Evolutionary conservation across 2,797 vertebrate genomes (phyloP).

Genomic region (Oreortyx pictus): DNA sequence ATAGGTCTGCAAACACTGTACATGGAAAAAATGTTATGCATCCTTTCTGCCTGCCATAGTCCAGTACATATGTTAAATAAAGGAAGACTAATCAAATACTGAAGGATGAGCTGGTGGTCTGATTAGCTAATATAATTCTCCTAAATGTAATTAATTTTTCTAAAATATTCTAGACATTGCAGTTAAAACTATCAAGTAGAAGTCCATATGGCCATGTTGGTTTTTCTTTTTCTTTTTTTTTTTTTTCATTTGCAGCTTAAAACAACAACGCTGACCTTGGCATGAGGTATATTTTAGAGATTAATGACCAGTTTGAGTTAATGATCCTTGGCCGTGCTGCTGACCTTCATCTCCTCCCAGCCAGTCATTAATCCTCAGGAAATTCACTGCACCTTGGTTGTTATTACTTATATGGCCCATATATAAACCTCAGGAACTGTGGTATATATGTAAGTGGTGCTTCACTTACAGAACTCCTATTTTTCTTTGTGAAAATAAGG

Average conservation of each 20-base stretch:
- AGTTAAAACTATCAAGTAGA: constrained; percentile 2
- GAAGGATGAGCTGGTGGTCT: not conserved
- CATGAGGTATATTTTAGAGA: constrained; percentile 5
- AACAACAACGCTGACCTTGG: constrained; percentile 15
- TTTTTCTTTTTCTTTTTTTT: too few relatives aligned
- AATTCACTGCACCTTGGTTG: not conserved
- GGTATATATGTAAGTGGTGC: not conserved
- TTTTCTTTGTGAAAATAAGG: not conserved
- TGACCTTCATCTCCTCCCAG: constrained; percentile 15
- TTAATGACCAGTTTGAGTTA: constrained; percentile 27
- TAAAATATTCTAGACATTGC: not conserved
- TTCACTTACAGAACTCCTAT: not conserved
- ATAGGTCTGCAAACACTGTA: not conserved
- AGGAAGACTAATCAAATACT: not conserved
- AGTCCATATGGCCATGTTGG: not conserved
- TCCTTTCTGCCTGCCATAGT: not conserved
- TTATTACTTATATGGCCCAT: not conserved
- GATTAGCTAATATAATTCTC: constrained; percentile 8
- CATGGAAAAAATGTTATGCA: not conserved
- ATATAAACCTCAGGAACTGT: not conserved
- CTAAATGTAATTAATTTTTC: not conserved
- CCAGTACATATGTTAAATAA: not conserved
- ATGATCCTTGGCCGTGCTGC: constrained; percentile 16
- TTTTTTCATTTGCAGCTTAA: constrained; percentile 21
- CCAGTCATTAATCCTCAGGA: not conserved